phyloP scores from a whole-genome alignment of 1,140 invertebrate genomes.

The Ceratosolen fusciceps region DNA sequence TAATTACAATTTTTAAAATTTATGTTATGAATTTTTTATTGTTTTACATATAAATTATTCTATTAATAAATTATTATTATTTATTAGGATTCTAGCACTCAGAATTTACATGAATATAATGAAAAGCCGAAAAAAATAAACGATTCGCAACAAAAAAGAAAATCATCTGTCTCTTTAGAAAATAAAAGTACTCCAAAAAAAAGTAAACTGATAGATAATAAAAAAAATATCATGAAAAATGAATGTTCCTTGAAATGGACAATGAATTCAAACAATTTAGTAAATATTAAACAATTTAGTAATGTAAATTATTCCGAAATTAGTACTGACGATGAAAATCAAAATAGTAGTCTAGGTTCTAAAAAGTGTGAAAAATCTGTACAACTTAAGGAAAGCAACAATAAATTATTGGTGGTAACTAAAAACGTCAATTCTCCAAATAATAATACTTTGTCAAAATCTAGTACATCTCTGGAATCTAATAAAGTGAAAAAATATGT shows the following conservation, averaged over 20 bases:
- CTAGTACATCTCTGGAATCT: slow-evolving; percentile 2
- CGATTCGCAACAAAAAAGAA: not conserved
- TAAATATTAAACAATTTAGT: not conserved
- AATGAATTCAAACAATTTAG: too few species aligned
- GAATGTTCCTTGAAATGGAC: too few species aligned
- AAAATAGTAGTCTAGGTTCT: not conserved
- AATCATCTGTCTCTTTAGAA: not conserved
- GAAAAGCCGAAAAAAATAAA: not conserved
- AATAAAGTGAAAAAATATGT: not conserved
- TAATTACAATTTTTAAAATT: too few species aligned
- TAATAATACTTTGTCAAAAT: not conserved
- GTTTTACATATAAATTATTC: too few species aligned
- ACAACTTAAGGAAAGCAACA: not conserved
- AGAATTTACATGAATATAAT: too few species aligned
- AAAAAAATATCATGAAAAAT: not conserved
- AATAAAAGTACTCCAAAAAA: not conserved
- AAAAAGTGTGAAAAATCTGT: not conserved
- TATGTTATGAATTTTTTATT: too few species aligned
- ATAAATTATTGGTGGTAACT: not conserved
- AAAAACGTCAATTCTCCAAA: not conserved
- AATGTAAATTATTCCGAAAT: not conserved
- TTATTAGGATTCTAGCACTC: too few species aligned
- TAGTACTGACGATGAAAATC: too few species aligned
- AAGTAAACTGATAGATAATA: not conserved
- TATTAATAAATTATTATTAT: too few species aligned